phyloP scores from a whole-genome alignment of 2,888 invertebrate species.

The Apodemia hepburni region DNA sequence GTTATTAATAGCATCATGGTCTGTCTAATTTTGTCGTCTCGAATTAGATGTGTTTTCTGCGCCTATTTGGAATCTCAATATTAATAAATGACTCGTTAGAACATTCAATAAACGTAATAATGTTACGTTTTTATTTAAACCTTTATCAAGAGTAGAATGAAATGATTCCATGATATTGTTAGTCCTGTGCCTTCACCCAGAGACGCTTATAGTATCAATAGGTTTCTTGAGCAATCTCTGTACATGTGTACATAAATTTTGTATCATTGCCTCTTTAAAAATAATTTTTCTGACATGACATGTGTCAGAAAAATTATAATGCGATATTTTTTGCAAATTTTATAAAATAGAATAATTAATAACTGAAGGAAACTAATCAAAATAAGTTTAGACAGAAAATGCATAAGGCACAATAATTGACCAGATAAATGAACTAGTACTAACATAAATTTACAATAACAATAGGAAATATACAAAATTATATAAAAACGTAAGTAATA shows the following conservation, averaged over 20 bases:
- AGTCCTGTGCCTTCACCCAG: not conserved
- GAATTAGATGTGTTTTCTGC: slow-evolving; percentile 4
- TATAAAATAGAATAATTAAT: too few relatives aligned
- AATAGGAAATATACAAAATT: too few relatives aligned
- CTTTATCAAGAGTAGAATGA: slow-evolving; percentile 4
- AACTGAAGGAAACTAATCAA: too few relatives aligned
- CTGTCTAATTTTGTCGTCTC: not conserved
- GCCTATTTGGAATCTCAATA: slow-evolving; percentile 4
- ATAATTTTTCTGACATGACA: too few relatives aligned
- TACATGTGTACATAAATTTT: not conserved
- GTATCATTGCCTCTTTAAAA: too few relatives aligned
- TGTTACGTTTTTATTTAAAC: slow-evolving; percentile 1
- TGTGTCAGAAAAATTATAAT: too few relatives aligned
- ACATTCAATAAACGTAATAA: not conserved
- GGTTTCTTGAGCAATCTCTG: slow-evolving; percentile 5
- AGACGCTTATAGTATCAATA: slow-evolving; percentile 5
- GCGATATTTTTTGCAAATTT: too few relatives aligned
- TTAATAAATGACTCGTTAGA: not conserved
- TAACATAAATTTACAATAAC: too few relatives aligned
- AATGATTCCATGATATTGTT: slow-evolving; percentile 1
- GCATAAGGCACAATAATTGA: too few relatives aligned
- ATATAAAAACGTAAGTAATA: too few relatives aligned
- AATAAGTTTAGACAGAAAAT: too few relatives aligned
- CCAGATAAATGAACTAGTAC: too few relatives aligned
- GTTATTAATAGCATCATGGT: not conserved